Base-by-base conservation (phyloP, 1,140 invertebrate genomes). In the Formica selysi region DNA sequence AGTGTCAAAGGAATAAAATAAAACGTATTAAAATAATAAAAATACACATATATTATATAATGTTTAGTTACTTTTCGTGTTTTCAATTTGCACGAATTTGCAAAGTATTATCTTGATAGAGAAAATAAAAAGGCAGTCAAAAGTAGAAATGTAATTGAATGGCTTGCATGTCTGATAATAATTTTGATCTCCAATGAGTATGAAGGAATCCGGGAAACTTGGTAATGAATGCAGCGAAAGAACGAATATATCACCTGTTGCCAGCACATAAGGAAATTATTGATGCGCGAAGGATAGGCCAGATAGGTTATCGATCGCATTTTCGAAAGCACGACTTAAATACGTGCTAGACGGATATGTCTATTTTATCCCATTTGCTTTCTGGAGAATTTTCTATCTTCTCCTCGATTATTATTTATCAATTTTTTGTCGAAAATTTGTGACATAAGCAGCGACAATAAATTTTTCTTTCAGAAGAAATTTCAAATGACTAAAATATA, bases 161-260 rank as follows among this genome's bases (percentile, higher is more conserved):
- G 2, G 5, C 4, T 78, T 67, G 7, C 61, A 51, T 67, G 41
- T 78, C 29, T 65, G 59, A 44, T 8, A 78, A 44, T 7, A 78
- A 67, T 65, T 51, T 54, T 5, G 4, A 11, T 26, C 16, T 44
- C 10, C 13, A 26, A 57, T 26, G 26, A 86, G 36, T 54, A n/a
- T 76, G 26, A 67, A 79, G 32, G 3, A 74, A 64, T 11, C 2
- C 7, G 29, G 48, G 7, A 26, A 76, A 85, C 32, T 26, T 65
- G 7, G 8, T 36, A 67, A 41, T 7, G 64, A 88, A 84, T 84
- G 26, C 41, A 64, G 13, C 48, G 6, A 41, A 22, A 57, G 19
- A 61, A 38, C 70, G 59, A 29, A 51, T 71, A 61, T 19, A 61
- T 85, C 54, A 88, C 87, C 74, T 89, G 86, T 88, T 89, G 87